Conservation (phyloP, 2,888 invertebrate species). For the Asteroscopus sphinx region DNA sequence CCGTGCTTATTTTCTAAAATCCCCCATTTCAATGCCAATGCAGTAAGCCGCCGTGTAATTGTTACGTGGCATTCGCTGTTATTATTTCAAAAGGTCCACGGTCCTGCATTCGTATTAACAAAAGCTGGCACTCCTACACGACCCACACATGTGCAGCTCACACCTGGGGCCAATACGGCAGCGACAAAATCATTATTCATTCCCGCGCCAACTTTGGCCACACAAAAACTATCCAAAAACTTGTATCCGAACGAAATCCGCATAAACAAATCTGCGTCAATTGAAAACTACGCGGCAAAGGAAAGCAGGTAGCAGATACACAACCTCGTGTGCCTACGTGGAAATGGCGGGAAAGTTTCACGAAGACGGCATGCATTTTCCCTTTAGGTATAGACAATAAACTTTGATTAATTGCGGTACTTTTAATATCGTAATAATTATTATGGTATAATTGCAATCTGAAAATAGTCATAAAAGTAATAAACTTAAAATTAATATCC, state of each 20-base stretch:
- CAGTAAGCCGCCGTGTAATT: slow-evolving; percentile 31
- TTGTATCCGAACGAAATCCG: slow-evolving; percentile 57
- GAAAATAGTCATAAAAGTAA: slow-evolving; percentile 20
- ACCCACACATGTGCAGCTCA: slow-evolving; percentile 45
- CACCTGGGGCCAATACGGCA: slow-evolving; percentile 64
- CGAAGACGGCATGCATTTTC: slow-evolving; percentile 65
- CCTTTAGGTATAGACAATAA: slow-evolving; percentile 62
- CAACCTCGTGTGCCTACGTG: slow-evolving; percentile 53
- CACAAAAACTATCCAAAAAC: slow-evolving; percentile 59
- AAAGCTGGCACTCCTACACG: slow-evolving; percentile 41
- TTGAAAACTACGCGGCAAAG: slow-evolving; percentile 55
- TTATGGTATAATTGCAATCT: slow-evolving; percentile 17
- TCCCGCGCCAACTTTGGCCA: slow-evolving; percentile 49
- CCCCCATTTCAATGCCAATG: slow-evolving; percentile 21
- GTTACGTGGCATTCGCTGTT: slow-evolving; percentile 24
- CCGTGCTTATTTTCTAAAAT: slow-evolving; percentile 1
- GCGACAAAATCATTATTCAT: slow-evolving; percentile 69
- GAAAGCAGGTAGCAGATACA: slow-evolving; percentile 17
- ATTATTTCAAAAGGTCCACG: slow-evolving; percentile 41
- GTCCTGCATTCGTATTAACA: slow-evolving; percentile 48
- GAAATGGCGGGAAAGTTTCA: slow-evolving; percentile 73
- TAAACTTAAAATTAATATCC: slow-evolving; percentile 18
- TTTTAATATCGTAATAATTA: slow-evolving; percentile 28
- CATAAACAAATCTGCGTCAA: slow-evolving; percentile 57
- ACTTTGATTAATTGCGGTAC: slow-evolving; percentile 56